Evolutionary conservation across 2,113 vertebrate species (phyloP).

Genomic region (Indicator maculatus): DNA sequence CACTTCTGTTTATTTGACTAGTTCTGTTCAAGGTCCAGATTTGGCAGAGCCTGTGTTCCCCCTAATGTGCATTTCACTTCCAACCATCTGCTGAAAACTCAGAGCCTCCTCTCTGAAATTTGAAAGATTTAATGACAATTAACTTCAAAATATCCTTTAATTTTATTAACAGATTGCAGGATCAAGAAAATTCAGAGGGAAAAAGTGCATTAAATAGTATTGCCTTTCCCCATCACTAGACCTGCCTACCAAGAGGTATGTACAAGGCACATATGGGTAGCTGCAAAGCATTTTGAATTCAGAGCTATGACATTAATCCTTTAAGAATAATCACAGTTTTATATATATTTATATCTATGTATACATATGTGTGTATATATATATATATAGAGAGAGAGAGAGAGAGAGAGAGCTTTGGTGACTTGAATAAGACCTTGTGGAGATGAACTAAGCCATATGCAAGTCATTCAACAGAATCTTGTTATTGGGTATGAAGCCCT

Average conservation of each 20-base stretch:
- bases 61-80: conserved; percentile 48
- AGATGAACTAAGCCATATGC: neutral
- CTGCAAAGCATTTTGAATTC: neutral
- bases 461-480: neutral
- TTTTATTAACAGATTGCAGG: conserved; percentile 51
- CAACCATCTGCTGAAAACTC: conserved; percentile 62
- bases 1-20: conserved; percentile 56
- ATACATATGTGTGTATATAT: too few species aligned
- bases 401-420: too few species aligned
- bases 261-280: neutral
- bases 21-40: conserved; percentile 31
- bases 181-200: conserved; percentile 1
- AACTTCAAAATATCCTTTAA: conserved; percentile 52
- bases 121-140: conserved; percentile 49
- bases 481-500: neutral
- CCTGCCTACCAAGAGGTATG: neutral
- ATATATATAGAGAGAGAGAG: too few species aligned
- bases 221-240: neutral
- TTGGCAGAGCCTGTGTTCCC: conserved; percentile 28
- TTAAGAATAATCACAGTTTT: neutral
- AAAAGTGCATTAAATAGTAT: neutral
- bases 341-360: too few species aligned
- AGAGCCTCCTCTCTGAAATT: conserved; percentile 23
- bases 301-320: neutral
- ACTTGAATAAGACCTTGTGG: neutral